These are phyloP conservation scores for Heterocephalus glaber DNA, from an alignment of 2,113 vertebrate genomes.

Conservation along the genomic window DNA sequence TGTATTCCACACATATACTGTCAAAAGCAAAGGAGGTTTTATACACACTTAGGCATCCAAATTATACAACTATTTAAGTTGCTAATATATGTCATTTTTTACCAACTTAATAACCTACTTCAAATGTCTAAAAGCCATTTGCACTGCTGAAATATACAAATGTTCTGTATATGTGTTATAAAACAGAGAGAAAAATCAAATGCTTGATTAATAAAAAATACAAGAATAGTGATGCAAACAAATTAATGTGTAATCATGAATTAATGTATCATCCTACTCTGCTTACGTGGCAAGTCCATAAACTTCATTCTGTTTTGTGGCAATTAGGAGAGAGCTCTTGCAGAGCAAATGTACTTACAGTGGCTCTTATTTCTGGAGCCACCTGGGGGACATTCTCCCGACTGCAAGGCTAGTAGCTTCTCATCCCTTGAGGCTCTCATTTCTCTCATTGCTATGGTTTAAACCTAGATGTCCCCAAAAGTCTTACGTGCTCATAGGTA, in stretches of 20 bases:
- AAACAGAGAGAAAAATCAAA: slow-evolving; percentile 38
- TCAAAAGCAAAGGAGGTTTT: not conserved
- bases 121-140: not conserved
- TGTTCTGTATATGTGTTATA: not conserved
- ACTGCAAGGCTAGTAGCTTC: not conserved
- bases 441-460: not conserved
- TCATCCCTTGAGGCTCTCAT: not conserved
- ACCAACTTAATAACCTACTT: not conserved
- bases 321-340: not conserved
- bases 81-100: slow-evolving; percentile 19
- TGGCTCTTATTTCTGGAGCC: not conserved
- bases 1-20: not conserved
- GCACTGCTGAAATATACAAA: not conserved
- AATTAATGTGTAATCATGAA: not conserved
- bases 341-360: not conserved
- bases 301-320: not conserved
- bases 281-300: not conserved
- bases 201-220: not conserved
- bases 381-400: not conserved
- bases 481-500: not conserved
- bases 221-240: not conserved
- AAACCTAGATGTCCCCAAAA: not conserved
- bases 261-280: not conserved
- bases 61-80: slow-evolving; percentile 4
- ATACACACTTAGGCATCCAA: not conserved